Percentiles rank a stretch among this genome's conserved stretches.
These are phyloP conservation scores for Oxygymnocypris stewartii DNA, from an alignment of 2,113 vertebrate genomes.

Conservation along the genomic window DNA sequence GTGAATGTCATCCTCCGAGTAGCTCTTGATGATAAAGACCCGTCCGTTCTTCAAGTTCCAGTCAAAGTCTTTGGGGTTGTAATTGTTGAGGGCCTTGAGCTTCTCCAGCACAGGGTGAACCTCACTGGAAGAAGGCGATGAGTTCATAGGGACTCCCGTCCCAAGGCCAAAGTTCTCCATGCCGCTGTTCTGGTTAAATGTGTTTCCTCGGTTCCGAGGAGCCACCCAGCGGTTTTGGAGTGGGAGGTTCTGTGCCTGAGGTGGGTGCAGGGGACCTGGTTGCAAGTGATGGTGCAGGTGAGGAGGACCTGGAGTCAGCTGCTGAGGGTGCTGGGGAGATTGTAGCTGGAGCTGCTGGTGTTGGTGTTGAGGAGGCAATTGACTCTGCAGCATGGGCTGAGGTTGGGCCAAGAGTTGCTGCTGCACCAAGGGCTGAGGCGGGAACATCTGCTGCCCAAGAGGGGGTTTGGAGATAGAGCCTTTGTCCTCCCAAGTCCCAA, in stretches of 20 bases:
- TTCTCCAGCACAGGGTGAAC: slow-evolving; percentile 98
- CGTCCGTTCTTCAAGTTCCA: slow-evolving; percentile 99
- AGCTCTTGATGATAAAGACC: slow-evolving; percentile 99
- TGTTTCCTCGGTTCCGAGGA: slow-evolving; percentile 88
- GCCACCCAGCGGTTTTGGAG: slow-evolving; percentile 95
- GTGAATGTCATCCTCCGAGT: slow-evolving; percentile 99
- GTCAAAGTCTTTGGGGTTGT: slow-evolving; percentile 99
- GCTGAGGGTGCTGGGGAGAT: slow-evolving; percentile 74
- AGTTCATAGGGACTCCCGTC: slow-evolving; percentile 82
- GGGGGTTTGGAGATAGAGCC: slow-evolving; percentile 91
- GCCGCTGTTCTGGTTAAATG: slow-evolving; percentile 84
- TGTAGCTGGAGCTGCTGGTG: slow-evolving; percentile 67
- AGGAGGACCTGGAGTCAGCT: slow-evolving; percentile 84
- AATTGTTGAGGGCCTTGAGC: slow-evolving; percentile 97
- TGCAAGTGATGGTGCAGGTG: slow-evolving; percentile 94
- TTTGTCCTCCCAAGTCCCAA: slow-evolving; percentile 99
- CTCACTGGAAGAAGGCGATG: slow-evolving; percentile 84
- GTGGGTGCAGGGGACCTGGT: slow-evolving; percentile 82
- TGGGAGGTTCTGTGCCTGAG: slow-evolving; percentile 81
- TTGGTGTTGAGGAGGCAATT: slow-evolving; percentile 86
- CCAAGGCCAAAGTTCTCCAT: slow-evolving; percentile 91
- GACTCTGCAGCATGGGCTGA: slow-evolving; percentile 92
- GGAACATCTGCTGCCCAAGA: slow-evolving; percentile 90
- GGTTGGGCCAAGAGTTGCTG: slow-evolving; percentile 81
- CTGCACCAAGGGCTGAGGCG: slow-evolving; percentile 91